These are phyloP conservation scores for Anodontia alba DNA, from an alignment of 2,888 invertebrate genomes.

Conservation along the genomic window DNA sequence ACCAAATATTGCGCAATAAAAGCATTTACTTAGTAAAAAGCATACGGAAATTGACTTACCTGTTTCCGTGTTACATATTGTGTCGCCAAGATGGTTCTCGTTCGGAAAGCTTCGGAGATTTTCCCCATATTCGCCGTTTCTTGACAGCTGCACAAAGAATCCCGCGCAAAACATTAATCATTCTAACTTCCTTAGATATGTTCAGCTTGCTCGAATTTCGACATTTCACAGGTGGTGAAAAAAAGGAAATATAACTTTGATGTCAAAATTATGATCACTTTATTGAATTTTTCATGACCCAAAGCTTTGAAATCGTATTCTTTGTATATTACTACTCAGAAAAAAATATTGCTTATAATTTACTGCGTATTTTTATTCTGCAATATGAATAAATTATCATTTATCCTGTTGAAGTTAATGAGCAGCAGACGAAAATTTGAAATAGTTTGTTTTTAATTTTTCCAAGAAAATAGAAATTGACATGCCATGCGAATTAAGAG, in stretches of 20 bases:
- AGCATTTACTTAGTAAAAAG: too few species aligned
- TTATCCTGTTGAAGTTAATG: too few species aligned
- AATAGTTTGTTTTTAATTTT: too few species aligned
- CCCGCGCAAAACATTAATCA: constrained; percentile 37
- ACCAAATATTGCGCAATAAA: too few species aligned
- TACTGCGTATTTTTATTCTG: neutral
- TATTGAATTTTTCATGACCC: neutral
- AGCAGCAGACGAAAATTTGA: too few species aligned
- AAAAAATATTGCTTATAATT: neutral
- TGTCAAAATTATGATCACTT: constrained; percentile 4
- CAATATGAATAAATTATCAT: too few species aligned
- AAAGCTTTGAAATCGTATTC: neutral
- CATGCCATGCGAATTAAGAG: too few species aligned
- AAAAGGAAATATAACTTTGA: neutral
- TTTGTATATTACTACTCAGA: neutral
- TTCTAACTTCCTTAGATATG: neutral
- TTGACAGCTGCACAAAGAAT: constrained; percentile 34
- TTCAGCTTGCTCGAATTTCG: neutral
- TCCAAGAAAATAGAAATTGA: too few species aligned
- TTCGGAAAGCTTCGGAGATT: too few species aligned
- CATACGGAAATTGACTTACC: too few species aligned
- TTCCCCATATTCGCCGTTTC: neutral
- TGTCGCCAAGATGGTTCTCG: too few species aligned
- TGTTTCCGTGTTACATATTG: too few species aligned
- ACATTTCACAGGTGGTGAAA: constrained; percentile 1